A percentile compares a stretch with the other conserved stretches of the same genome.
These are phyloP conservation scores for Ataeniobius toweri DNA, from an alignment of 2,797 vertebrate species.

Conservation along the genomic window DNA sequence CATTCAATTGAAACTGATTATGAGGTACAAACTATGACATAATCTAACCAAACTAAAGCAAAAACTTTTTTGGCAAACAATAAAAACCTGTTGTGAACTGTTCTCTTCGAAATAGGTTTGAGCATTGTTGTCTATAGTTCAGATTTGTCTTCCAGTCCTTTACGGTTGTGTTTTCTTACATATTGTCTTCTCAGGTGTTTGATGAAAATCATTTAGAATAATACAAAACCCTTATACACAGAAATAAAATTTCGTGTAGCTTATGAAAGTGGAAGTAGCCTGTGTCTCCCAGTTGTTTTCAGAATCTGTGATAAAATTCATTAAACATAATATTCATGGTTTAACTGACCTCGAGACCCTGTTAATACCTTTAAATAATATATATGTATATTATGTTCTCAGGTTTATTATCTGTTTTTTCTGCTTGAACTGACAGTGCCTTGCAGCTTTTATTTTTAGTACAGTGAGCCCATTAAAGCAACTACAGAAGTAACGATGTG, in stretches of 20 bases:
- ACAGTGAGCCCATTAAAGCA: conserved; percentile 58
- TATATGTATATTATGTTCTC: conserved; percentile 31
- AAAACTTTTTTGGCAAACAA: background rate
- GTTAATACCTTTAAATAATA: conserved; percentile 27
- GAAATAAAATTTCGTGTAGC: background rate
- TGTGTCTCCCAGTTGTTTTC: conserved; percentile 9
- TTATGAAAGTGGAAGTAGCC: background rate
- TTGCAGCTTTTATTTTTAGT: conserved; percentile 52
- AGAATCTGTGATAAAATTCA: conserved; percentile 16
- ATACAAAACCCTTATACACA: background rate
- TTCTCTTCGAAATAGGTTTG: background rate
- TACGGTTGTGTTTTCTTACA: background rate
- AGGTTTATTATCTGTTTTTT: conserved; percentile 28
- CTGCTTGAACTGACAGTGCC: conserved; percentile 39
- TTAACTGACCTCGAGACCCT: conserved; percentile 36
- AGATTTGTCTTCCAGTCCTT: background rate
- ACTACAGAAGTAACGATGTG: conserved; percentile 44
- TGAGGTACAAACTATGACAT: background rate
- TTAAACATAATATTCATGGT: conserved; percentile 22
- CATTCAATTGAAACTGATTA: background rate
- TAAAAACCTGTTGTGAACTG: background rate
- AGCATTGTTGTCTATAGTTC: background rate
- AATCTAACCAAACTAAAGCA: background rate
- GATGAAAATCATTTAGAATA: background rate
- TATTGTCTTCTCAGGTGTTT: background rate